Conservation (phyloP, 2,888 invertebrate genomes). For the Dendrolimus pini region DNA sequence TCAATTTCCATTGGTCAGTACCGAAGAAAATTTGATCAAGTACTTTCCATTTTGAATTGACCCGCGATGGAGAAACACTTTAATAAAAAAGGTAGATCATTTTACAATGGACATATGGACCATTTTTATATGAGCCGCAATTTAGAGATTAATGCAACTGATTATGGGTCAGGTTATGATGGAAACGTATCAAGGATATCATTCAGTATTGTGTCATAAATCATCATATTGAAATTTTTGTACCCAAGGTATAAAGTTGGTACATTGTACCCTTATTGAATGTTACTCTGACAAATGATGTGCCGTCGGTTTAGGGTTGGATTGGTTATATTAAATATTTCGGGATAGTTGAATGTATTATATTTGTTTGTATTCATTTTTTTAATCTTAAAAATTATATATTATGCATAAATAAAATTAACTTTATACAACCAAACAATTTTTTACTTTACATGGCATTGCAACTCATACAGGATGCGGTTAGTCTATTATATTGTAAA, state of each 20-base stretch:
- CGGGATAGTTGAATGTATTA: not conserved
- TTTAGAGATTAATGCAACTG: too few relatives aligned
- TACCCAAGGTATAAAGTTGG: slow-evolving; percentile 34
- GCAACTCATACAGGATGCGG: not conserved
- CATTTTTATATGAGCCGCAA: too few relatives aligned
- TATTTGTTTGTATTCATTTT: not conserved
- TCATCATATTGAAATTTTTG: slow-evolving; percentile 71
- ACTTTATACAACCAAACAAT: not conserved
- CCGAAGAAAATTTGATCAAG: too few relatives aligned
- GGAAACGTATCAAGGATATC: slow-evolving; percentile 17
- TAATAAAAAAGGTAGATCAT: too few relatives aligned
- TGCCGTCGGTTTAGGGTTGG: slow-evolving; percentile 30
- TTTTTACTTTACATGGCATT: slow-evolving; percentile 1
- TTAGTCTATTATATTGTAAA: not conserved
- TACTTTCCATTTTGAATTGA: too few relatives aligned
- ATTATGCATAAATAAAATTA: not conserved
- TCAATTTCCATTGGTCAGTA: slow-evolving; percentile 16
- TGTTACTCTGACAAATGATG: slow-evolving; percentile 65
- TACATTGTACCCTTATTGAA: slow-evolving; percentile 58
- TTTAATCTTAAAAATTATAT: not conserved
- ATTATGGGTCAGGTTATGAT: too few relatives aligned
- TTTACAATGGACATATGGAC: too few relatives aligned
- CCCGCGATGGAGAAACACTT: too few relatives aligned
- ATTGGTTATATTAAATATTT: slow-evolving; percentile 31
- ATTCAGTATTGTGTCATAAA: slow-evolving; percentile 59